phyloP scores from a whole-genome alignment of 2,888 invertebrate genomes.

The Brachyptera risi region DNA sequence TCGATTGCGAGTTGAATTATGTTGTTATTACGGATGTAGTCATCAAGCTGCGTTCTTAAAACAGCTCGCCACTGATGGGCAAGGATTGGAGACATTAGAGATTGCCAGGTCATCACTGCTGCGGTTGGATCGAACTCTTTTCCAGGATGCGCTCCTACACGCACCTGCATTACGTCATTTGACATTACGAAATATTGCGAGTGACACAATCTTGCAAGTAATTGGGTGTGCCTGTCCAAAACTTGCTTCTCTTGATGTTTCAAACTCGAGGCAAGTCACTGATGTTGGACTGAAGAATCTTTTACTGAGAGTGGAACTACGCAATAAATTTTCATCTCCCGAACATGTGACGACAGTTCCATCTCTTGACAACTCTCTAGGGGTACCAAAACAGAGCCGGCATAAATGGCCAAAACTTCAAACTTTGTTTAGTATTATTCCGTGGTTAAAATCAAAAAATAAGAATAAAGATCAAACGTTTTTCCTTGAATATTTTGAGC shows the following conservation, averaged over 20 bases:
- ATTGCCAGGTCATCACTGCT: conserved; percentile 44
- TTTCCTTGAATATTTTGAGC: conserved; percentile 44
- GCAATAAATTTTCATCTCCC: conserved; percentile 38
- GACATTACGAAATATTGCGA: conserved; percentile 46
- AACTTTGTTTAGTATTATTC: conserved; percentile 29
- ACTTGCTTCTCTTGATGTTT: conserved; percentile 44
- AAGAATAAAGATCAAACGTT: conserved; percentile 35
- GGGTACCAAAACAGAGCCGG: not conserved
- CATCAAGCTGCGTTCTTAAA: conserved; percentile 46
- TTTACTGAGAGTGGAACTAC: conserved; percentile 43
- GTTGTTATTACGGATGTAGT: conserved; percentile 48
- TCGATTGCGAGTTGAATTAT: conserved; percentile 44
- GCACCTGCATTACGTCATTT: conserved; percentile 43
- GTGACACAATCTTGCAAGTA: conserved; percentile 43
- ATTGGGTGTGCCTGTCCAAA: conserved; percentile 45
- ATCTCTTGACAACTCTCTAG: not conserved
- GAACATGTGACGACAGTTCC: conserved; percentile 2
- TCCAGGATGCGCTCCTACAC: conserved; percentile 42
- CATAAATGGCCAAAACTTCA: conserved; percentile 30
- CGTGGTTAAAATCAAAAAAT: conserved; percentile 36
- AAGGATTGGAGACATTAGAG: conserved; percentile 43
- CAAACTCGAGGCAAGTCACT: conserved; percentile 46
- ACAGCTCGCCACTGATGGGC: conserved; percentile 43
- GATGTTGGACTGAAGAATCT: conserved; percentile 44
- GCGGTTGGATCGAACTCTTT: conserved; percentile 43